Evolutionary conservation across 2,888 invertebrate genomes (phyloP), one percentile per base, ranked within the genome.

Genomic region (Caenorhabditis angaria): DNA sequence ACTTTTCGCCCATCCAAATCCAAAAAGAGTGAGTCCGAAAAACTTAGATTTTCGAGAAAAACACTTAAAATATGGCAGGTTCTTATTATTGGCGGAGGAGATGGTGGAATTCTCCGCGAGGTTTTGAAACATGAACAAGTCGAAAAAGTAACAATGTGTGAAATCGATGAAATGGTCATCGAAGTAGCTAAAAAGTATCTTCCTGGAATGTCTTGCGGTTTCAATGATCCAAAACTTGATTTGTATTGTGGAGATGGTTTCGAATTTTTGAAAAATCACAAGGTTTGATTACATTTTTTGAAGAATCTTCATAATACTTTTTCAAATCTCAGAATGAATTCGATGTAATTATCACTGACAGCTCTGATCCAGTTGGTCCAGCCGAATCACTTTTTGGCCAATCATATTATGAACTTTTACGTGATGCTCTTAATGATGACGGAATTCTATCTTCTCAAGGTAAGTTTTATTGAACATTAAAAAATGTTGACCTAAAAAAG

Each of bases 291-390:
- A n/a, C n/a, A n/a, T n/a, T n/a, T n/a, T n/a, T n/a, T n/a, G n/a
- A n/a, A n/a, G n/a, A n/a, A n/a, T n/a, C n/a, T n/a, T n/a, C n/a
- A n/a, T n/a, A n/a, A n/a, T n/a, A n/a, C n/a, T n/a, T 48, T 41
- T 70, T 55, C 67, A 77, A 67, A 76, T 53, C 68, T 56, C 65
- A 77, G 70, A 76, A 82, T 50, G 92, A 93, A 88, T 99, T 94
- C 88, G 99, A 99, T 89, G 94, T 99, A 53, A 95, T 99, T 78
- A 96, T 99, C 65, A 99, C 97, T 0, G 99, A 99, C 88, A 96
- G 96, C 77, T 95, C 96, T 50, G 99, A 99, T 90, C 97, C 97
- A 0, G 91, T 97, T 29, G 97, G 97, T 90, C 92, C 92, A 32
- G 92, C 92, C 0, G 90, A 91, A 65, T 90, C 90, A 29, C 88